phyloP scores from a whole-genome alignment of 2,888 invertebrate genomes.

The Celastrina argiolus region DNA sequence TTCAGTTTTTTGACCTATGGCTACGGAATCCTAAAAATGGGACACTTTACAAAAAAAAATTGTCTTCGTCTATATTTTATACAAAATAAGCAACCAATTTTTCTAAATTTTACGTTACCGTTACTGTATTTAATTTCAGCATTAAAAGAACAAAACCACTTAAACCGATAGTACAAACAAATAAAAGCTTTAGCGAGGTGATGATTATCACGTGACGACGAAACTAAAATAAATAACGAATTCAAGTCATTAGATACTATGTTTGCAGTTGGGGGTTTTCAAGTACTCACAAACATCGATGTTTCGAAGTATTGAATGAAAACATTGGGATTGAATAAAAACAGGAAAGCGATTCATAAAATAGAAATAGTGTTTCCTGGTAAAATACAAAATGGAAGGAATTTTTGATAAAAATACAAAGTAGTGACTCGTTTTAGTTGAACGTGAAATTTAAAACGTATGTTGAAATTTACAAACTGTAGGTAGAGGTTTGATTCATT shows the following conservation, averaged over 20 bases:
- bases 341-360: constrained; percentile 5
- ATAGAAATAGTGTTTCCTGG: background rate
- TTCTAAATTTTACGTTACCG: too few relatives aligned
- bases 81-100: too few relatives aligned
- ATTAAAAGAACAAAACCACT: too few relatives aligned
- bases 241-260: background rate
- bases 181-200: background rate
- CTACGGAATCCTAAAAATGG: too few relatives aligned
- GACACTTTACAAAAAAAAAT: too few relatives aligned
- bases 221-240: constrained; percentile 11
- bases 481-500: too few relatives aligned
- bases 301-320: background rate
- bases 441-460: too few relatives aligned
- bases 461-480: too few relatives aligned
- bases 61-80: too few relatives aligned
- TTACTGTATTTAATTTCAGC: too few relatives aligned
- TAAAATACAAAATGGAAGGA: background rate
- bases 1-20: too few relatives aligned
- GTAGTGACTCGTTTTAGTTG: background rate
- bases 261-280: background rate
- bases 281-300: constrained; percentile 15
- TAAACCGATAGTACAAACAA: background rate
- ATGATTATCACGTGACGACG: background rate
- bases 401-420: background rate
- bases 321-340: constrained; percentile 14